Base-by-base conservation (phyloP, 2,888 invertebrate genomes). In the Leptura quadrifasciata region DNA sequence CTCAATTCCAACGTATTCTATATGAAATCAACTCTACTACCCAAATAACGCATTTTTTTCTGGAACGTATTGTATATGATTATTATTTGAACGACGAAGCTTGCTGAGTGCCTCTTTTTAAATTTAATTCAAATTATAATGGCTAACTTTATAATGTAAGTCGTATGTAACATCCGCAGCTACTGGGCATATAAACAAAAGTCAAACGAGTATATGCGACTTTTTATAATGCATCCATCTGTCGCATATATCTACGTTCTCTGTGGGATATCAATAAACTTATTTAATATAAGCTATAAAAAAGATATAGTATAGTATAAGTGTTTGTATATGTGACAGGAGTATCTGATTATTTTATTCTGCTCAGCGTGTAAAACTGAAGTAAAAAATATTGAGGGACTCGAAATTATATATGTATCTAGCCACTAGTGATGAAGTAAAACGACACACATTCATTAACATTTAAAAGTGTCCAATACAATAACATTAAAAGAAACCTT, bases 261-360 rank as follows among this genome's bases (percentile, higher is more conserved):
- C 73, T 65, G 73, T 57, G 65, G 73, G 73, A 65, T 47, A 65
- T 63, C 58, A 58, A 72, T 54, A 55, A 63, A 63, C 47, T 61
- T 63, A 24, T 63, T 72, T 72, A 57, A 72, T 54, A 47, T 54
- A 63, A 24, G 58, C 54, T 54, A 27, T 54, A 64, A 72, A 72
- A 63, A 63, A 21, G n/a, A 35, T 64, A 72, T 61, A 54, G 70
- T 70, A 70, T 70, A 58, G 17, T 57, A 12, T 35, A 65, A 65
- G 57, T 72, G 31, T 72, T 27, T n/a, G 35, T 65, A 27, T 55
- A 55, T 17, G 67, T 67, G 67, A 35, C 39, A 60, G 39, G 15
- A 24, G 21, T 67, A 58, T 67, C 73, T 20, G 47, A 57, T 72
- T 17, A 18, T 70, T 70, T 54, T 18, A 52, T 69, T 18, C 21